Base-by-base conservation (phyloP, 2,797 vertebrate species). In the Monodelphis domestica region DNA sequence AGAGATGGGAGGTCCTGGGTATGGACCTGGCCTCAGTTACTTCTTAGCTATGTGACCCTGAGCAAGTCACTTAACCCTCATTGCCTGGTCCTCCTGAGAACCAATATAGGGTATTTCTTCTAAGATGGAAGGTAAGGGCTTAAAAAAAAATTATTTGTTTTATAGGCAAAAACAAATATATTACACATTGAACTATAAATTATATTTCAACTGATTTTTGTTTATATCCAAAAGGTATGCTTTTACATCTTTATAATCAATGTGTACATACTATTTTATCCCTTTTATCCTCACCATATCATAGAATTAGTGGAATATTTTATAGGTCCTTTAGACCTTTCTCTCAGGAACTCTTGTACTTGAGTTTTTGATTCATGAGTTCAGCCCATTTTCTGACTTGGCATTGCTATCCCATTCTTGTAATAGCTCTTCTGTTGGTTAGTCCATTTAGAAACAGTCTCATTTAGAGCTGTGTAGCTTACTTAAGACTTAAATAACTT, bases 391-490 rank as follows among this genome's bases (percentile, higher is more conserved):
- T 95, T 59, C 89, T 91, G 92, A 90, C 51, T 93, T 70, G 12
- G 12, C 33, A 38, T 21, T 53, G 30, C 87, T 89, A 94, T 50
- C 54, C 5, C 87, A 12, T 88, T 78, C 14, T 94, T n/a, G 50
- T 93, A 45, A 84, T 84, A 84, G 38, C 38, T 45, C 84, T 89
- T 70, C 88, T 90, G 45, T 90, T 94, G 28, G 88, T 45, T 33
- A 45, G 54, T 57, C 38, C 78, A 78, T 90, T 96, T 95, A 94
- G 94, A 96, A 93, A 90, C 1, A 54, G 59, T n/a, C 89, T 57
- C 30, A 57, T 52, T 90, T 54, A 88, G 54, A 87, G n/a, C 84
- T 87, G 56, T 38, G 14, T 91, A 55, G 54, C 78, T 9, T 45
- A 91, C 38, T 38, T 53, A 0, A 54, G 24, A 90, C 29, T 91